phyloP scores from a whole-genome alignment of 2,113 vertebrate species.

The Protobothrops mucrosquamatus region DNA sequence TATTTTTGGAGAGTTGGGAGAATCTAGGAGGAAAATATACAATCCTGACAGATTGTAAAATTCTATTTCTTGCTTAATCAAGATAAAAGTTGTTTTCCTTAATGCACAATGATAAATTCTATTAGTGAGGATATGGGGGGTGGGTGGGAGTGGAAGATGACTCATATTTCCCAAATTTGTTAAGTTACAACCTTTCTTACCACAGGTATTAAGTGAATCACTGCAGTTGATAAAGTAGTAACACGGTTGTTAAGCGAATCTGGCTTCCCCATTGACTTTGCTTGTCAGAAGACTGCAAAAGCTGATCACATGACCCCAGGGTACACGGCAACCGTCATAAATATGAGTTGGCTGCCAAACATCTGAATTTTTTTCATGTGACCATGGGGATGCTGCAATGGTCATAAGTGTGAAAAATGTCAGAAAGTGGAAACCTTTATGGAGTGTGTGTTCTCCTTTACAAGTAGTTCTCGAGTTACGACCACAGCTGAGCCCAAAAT shows the following conservation, averaged over 20 bases:
- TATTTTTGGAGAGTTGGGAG: neutral
- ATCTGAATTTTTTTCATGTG: no score
- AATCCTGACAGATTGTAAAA: conserved; percentile 24
- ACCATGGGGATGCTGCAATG: no score
- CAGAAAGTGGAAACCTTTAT: neutral
- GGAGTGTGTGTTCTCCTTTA: neutral
- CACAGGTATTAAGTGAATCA: no score
- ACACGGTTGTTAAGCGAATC: no score
- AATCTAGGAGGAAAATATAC: neutral
- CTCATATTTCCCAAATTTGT: neutral
- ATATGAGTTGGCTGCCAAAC: no score
- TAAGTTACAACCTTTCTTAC: no score
- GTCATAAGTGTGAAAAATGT: no score
- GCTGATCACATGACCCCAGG: no score
- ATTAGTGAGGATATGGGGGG: conserved; percentile 14
- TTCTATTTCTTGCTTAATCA: conserved; percentile 37
- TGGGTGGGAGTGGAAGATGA: neutral
- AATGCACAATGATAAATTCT: conserved; percentile 16
- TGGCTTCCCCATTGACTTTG: no score
- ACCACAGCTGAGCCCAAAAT: neutral
- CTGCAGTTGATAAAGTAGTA: no score
- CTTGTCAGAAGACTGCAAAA: no score
- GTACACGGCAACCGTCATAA: no score
- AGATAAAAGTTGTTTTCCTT: conserved; percentile 1
- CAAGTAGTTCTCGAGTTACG: neutral